Evolutionary conservation across 92 coral and sea anemone genomes (phyloP).

Genomic region (Bergia sp.): DNA sequence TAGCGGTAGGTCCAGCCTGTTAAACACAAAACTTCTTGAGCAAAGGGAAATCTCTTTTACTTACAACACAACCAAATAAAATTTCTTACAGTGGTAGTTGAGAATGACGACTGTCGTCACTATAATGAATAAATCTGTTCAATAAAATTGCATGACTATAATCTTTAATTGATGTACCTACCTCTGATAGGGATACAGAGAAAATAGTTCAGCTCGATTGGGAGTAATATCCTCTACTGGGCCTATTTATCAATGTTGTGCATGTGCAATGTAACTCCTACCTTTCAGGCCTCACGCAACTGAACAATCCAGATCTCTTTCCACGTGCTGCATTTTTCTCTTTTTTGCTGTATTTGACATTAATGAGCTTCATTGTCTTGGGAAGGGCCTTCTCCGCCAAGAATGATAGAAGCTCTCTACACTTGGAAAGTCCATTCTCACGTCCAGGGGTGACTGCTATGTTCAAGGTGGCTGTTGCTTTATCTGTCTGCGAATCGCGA

Average conservation of each 20-base stretch:
- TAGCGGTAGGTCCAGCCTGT: constrained; percentile 14
- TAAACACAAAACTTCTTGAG: not conserved
- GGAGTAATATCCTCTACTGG: not conserved
- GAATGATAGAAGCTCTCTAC: constrained; percentile 74
- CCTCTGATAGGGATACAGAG: too few relatives aligned
- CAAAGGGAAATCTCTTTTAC: not conserved
- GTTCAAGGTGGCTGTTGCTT: constrained; percentile 68
- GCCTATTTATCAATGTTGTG: not conserved
- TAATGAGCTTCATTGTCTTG: constrained; percentile 71
- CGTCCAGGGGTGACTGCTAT: constrained; percentile 59
- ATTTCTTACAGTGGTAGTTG: not conserved
- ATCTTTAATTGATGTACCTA: too few relatives aligned
- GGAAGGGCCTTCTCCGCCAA: constrained; percentile 81
- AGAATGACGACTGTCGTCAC: not conserved
- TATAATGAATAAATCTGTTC: too few relatives aligned
- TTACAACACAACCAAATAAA: not conserved
- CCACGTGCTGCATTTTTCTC: constrained; percentile 46
- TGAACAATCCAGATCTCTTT: constrained; percentile 61
- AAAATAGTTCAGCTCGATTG: not conserved
- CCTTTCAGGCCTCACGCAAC: constrained; percentile 84
- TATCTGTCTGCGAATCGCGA: constrained; percentile 41
- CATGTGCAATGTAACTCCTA: not conserved
- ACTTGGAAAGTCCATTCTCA: constrained; percentile 59
- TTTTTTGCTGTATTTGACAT: constrained; percentile 54
- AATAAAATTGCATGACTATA: too few relatives aligned